phyloP scores from a whole-genome alignment of 2,888 invertebrate genomes.

The Phania funesta region DNA sequence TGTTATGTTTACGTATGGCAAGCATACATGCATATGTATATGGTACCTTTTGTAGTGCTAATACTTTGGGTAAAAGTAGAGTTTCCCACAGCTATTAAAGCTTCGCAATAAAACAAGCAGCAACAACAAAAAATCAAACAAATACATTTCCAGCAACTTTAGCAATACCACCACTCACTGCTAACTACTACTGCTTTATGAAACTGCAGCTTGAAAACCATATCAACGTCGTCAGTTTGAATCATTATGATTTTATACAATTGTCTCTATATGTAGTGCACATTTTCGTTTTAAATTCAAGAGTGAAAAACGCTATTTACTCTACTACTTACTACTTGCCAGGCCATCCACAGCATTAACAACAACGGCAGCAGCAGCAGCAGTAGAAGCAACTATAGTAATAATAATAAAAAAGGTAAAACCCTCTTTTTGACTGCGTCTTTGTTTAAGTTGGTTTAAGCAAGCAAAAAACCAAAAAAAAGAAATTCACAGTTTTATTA shows the following conservation, averaged over 20 bases:
- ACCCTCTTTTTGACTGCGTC: conserved; percentile 52
- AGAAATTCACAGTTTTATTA: conserved; percentile 40
- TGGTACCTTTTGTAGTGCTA: conserved; percentile 19
- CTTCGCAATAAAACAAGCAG: conserved; percentile 14
- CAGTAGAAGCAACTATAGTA: conserved; percentile 37
- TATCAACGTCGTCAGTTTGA: conserved; percentile 50
- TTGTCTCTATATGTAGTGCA: conserved; percentile 45
- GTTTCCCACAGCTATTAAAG: conserved; percentile 71
- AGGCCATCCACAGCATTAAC: not conserved
- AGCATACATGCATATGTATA: conserved; percentile 33
- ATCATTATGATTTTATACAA: conserved; percentile 52
- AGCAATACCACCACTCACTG: conserved; percentile 11
- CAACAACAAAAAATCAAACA: conserved; percentile 13
- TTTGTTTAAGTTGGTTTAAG: conserved; percentile 41
- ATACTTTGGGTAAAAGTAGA: conserved; percentile 14
- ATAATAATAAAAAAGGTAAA: conserved; percentile 57
- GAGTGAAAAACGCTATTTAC: conserved; percentile 45
- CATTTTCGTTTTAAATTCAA: conserved; percentile 6
- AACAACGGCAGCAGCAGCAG: not conserved
- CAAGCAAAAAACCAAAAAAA: not conserved
- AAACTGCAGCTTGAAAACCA: conserved; percentile 17
- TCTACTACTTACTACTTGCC: conserved; percentile 10
- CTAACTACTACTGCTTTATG: conserved; percentile 34
- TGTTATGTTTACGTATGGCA: conserved; percentile 53
- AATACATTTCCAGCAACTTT: conserved; percentile 44